Evolutionary conservation across 1,140 invertebrate species (phyloP), one percentile per base, ranked within the genome.

Genomic region (Aethina tumida): DNA sequence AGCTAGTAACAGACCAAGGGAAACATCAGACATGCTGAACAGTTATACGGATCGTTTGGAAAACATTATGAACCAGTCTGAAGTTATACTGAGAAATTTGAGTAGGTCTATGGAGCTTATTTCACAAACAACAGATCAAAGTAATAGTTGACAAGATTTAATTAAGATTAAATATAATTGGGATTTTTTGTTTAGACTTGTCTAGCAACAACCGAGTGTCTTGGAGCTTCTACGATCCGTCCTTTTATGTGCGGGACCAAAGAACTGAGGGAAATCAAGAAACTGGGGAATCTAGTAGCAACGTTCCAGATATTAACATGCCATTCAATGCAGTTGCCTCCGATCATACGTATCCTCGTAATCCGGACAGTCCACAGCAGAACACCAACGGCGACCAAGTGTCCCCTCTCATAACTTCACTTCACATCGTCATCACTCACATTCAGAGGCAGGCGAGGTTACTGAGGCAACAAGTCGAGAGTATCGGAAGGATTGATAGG

Each of bases 281-380:
- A n/a, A n/a, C n/a, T n/a, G 14, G 12, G 13, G 25, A 24, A 15
- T 18, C 13, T 18, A n/a, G 30, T 6, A 32, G 12, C 15, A 35
- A n/a, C 20, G 12, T 42, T n/a, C 35, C 30, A 18, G 26, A 36
- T 19, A 14, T 34, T 1, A 27, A 27, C 16, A 24, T 19, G 19
- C 21, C 29, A 33, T 22, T 34, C n/a, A 33, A 47, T 46, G 45
- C 51, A 7, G 49, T 53, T 3, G 49, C 49, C 10, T 49, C 54
- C 1, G 59, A 62, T 42, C 59, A 62, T 39, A 62, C 56, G 5
- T 62, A 62, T 35, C 59, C 59, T 1, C 41, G 56, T 19, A 58
- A 57, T 42, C 51, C 53, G 5, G 45, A 49, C 22, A 33, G 26
- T 14, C 20, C 43, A 5, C 17, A 32, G 21, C 29, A 9, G 17